These are phyloP conservation scores for Hippasteria phrygiana DNA, from an alignment of 53 echinoderm and acorn worm species.

Conservation along the genomic window DNA sequence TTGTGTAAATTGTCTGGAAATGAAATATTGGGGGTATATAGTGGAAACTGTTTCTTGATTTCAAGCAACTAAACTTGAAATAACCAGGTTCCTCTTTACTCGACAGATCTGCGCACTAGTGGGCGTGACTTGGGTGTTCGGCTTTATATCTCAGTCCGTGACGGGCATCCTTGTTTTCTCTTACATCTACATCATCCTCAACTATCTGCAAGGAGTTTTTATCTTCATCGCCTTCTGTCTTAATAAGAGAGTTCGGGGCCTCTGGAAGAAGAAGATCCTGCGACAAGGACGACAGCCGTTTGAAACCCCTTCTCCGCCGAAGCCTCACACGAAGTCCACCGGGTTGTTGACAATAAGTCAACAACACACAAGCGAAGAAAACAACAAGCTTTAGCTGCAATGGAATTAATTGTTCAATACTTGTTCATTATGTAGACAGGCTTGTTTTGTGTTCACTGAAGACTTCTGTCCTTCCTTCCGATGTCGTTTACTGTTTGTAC, in stretches of 20 bases:
- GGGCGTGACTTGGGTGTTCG: constrained; percentile 53
- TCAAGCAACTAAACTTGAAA: background rate
- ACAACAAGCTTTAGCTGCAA: background rate
- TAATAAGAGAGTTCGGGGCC: constrained; percentile 19
- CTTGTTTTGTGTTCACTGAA: too few relatives aligned
- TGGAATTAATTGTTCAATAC: too few relatives aligned
- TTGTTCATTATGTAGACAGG: too few relatives aligned
- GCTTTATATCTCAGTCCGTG: background rate
- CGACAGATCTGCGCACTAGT: constrained; percentile 10
- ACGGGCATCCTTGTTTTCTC: constrained; percentile 23
- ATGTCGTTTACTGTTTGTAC: too few relatives aligned
- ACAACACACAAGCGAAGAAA: background rate
- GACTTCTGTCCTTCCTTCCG: too few relatives aligned
- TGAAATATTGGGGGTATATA: background rate
- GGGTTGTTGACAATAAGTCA: background rate
- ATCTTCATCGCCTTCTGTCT: constrained; percentile 59
- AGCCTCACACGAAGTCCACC: background rate
- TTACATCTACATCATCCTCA: constrained; percentile 58
- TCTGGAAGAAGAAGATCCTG: constrained; percentile 35
- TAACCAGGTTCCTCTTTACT: too few relatives aligned
- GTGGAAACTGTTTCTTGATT: background rate
- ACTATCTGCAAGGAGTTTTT: constrained; percentile 59
- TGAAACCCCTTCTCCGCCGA: background rate
- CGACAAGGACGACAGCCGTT: background rate
- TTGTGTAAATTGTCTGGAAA: too few relatives aligned